Evolutionary conservation across 1,140 invertebrate species (phyloP), one percentile per base, ranked within the genome.

Genomic region (Danaus melanippus): DNA sequence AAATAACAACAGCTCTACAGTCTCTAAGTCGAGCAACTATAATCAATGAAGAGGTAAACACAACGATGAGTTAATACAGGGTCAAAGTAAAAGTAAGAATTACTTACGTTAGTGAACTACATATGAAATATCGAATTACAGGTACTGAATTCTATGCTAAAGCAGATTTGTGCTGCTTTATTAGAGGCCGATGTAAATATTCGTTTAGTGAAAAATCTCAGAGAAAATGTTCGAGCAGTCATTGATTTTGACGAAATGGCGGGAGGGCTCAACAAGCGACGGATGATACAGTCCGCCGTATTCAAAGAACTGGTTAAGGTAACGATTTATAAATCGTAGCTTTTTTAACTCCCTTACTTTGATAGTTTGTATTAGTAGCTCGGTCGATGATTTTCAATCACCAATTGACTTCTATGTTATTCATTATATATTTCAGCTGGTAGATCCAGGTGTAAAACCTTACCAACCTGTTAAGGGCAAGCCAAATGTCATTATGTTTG

Each of bases 161-260:
- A 99, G 88, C 98, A 99, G 85, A 98, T 99, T 78, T 98, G 97
- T 80, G 93, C 94, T 52, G 98, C 98, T 15, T 89, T 99, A 55
- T 88, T 99, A 32, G 98, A 99, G 90, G 96, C 98, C 72, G 98
- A 99, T 92, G 98, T 99, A 17, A 99, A 99, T 88, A 98, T 99
- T 67, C 91, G 93, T 71, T 89, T 99, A 60, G 98, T 99, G 0
- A 99, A 99, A 88, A 93, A 97, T 83, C 89, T 99, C 9, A 90
- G 98, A 64, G 97, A 99, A 90, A 99, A 99, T 97, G 97, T 99
- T n/a, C 92, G 96, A 48, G 91, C 93, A 46, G 96, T 98, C 56
- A 99, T 99, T 87, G 96, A 99, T 88, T 99, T 99, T 89, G 98
- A 99, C 80, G 98, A 99, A 79, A 99, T 99, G 97, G 97, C 97